Percentiles rank a stretch among this genome's conserved stretches.
These are phyloP conservation scores for Pteruthius melanotis DNA, from an alignment of 2,113 vertebrate species.

Conservation along the genomic window DNA sequence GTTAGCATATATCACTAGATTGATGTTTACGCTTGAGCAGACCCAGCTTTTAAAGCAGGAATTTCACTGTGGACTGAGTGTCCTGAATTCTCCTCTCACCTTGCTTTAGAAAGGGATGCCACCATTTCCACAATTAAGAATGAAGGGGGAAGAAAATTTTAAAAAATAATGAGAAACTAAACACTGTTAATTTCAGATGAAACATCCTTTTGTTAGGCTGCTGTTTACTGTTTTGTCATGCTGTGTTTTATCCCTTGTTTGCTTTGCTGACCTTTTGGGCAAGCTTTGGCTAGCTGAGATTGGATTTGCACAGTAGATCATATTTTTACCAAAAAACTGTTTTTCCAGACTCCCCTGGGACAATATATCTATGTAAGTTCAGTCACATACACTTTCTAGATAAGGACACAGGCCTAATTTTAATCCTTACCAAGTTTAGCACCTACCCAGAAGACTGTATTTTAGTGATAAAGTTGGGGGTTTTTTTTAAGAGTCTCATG, in stretches of 20 bases:
- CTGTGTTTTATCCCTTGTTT: not conserved
- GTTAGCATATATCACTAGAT: not conserved
- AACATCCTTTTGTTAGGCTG: not conserved
- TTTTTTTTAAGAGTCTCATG: not conserved
- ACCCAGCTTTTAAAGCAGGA: not conserved
- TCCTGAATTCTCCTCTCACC: not conserved
- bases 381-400: not conserved
- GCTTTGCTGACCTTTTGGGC: not conserved
- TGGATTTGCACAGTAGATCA: not conserved
- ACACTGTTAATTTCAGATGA: not conserved
- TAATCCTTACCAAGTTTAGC: not conserved
- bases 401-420: not conserved
- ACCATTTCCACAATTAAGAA: not conserved
- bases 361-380: not conserved
- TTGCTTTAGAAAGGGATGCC: not conserved
- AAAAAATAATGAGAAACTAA: not conserved
- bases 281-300: not conserved
- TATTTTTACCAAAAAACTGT: not conserved
- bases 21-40: not conserved
- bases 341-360: not conserved
- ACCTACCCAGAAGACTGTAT: not conserved
- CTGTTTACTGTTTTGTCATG: not conserved
- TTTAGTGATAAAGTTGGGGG: not conserved
- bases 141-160: not conserved
- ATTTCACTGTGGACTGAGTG: not conserved